Evolutionary conservation across 1,140 invertebrate genomes (phyloP), one percentile per base, ranked within the genome.

Genomic region (Mizuhopecten yessoensis): DNA sequence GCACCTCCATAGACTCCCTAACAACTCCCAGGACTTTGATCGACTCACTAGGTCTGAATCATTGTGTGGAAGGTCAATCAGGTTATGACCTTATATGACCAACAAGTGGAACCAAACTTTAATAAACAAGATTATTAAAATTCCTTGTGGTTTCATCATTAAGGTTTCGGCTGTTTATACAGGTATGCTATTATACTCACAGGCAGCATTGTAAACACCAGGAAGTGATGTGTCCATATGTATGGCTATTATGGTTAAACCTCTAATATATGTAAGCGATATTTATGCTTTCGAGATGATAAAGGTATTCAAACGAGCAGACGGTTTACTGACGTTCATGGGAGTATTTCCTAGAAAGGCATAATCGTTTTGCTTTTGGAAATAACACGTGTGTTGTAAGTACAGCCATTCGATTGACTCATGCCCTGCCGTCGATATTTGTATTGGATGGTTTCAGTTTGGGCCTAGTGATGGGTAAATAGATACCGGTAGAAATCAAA

Each of bases 71-170:
- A 23, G 29, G n/a, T 29, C 57, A 75, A n/a, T 23, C 57, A 29
- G 57, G 57, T 75, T 29, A 29, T 75, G n/a, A 75, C 57, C 57
- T 75, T n/a, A 75, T 29, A 29, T 75, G 57, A 75, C 57, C 57
- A 5, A 45, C 42, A 45, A 45, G 17, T 1, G 42, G 17, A 1
- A 45, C 17, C 42, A 45, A 7, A 75, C 57, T 29, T 75, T 75
- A 75, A 75, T 75, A 75, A 75, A 75, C 57, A 75, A 75, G 23
- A 75, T 75, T n/a, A 23, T 75, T 75, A 75, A 75, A 75, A 75
- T 75, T 75, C 57, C 57, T 75, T 75, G 17, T 17, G n/a, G 57
- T 75, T 75, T 75, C 57, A 75, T 75, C 57, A 75, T 75, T 75
- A 75, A 75, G 17, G n/a, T n/a, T 2, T n/a, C 29, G 57, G 23